phyloP scores from a whole-genome alignment of 2,888 invertebrate genomes.

The Callinectes sapidus region DNA sequence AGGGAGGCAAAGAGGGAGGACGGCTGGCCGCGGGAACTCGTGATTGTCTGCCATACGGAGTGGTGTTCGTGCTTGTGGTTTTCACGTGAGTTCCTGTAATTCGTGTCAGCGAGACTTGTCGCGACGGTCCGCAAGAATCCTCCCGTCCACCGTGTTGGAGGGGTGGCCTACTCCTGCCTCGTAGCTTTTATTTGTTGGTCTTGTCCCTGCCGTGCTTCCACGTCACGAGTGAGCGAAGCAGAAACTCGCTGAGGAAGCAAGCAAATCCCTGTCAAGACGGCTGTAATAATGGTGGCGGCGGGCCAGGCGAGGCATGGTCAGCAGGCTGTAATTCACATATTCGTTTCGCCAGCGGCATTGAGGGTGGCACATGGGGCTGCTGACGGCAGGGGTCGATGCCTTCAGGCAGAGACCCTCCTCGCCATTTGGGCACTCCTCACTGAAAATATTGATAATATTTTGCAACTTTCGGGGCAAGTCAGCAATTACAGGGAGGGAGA shows the following conservation, averaged over 20 bases:
- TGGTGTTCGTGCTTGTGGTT: constrained; percentile 28
- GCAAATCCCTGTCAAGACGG: background rate
- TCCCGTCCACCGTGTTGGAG: background rate
- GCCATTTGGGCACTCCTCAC: background rate
- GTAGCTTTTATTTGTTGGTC: background rate
- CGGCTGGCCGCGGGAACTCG: constrained; percentile 20
- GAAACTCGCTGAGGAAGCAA: background rate
- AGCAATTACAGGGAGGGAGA: background rate
- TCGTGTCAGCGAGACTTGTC: constrained; percentile 17
- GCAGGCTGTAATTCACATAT: background rate
- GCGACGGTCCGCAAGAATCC: constrained; percentile 6
- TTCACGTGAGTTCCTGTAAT: constrained; percentile 12
- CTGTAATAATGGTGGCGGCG: background rate
- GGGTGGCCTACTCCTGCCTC: background rate
- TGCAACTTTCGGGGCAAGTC: background rate
- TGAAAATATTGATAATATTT: background rate
- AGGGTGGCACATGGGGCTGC: background rate
- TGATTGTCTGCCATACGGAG: constrained; percentile 24
- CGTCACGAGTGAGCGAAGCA: background rate
- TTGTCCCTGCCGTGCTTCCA: background rate
- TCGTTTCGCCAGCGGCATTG: background rate
- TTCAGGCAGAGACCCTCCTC: background rate
- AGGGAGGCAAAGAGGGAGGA: background rate
- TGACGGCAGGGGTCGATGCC: constrained; percentile 15
- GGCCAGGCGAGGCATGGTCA: background rate